Conservation (phyloP, 2,888 invertebrate genomes). For the Orthosia gothica region DNA sequence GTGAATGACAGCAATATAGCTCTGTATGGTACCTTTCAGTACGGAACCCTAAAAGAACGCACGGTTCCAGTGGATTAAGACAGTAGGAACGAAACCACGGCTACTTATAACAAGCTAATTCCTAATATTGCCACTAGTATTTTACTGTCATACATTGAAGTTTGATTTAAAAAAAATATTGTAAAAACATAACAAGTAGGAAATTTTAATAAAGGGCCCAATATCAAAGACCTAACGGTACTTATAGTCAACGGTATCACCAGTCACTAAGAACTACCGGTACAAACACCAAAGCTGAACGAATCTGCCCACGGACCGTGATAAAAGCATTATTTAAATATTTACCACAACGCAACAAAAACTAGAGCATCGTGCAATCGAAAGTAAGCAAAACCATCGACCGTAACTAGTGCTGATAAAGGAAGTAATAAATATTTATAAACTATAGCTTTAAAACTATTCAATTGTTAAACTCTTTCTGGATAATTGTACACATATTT, state of each 20-base stretch:
- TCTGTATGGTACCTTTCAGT: too few relatives aligned
- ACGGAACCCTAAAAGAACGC: too few relatives aligned
- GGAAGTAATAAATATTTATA: constrained; percentile 34
- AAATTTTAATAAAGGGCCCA: background rate
- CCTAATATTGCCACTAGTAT: too few relatives aligned
- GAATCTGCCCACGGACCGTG: constrained; percentile 19
- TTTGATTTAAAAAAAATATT: too few relatives aligned
- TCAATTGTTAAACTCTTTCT: background rate
- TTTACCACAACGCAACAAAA: constrained; percentile 23
- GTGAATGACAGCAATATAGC: too few relatives aligned
- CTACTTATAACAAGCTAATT: too few relatives aligned
- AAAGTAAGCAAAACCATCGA: constrained; percentile 36
- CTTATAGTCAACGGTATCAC: background rate
- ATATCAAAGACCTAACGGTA: background rate
- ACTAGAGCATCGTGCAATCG: constrained; percentile 12
- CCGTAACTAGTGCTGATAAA: constrained; percentile 29
- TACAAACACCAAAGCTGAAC: constrained; percentile 1
- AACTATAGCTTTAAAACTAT: constrained; percentile 1
- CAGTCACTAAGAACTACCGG: constrained; percentile 3
- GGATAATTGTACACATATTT: constrained; percentile 20
- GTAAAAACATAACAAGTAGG: too few relatives aligned
- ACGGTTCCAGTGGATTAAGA: too few relatives aligned
- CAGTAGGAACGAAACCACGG: too few relatives aligned
- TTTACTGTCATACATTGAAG: too few relatives aligned
- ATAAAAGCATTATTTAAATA: constrained; percentile 43